phyloP scores from a whole-genome alignment of 2,797 vertebrate genomes.

The Urosaurus nigricauda region DNA sequence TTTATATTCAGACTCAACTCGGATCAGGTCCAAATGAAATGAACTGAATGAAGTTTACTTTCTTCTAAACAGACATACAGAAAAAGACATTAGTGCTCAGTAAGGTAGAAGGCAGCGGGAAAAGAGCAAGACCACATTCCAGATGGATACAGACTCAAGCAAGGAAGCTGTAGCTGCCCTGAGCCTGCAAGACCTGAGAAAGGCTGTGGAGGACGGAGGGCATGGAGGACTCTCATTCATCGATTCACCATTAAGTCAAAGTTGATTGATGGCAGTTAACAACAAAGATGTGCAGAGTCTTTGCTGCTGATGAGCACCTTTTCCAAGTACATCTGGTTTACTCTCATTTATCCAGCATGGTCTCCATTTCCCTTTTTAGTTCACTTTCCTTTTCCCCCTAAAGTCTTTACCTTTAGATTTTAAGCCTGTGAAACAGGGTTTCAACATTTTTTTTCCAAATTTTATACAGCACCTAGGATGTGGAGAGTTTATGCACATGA shows the following conservation, averaged over 20 bases:
- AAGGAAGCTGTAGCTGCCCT: no score
- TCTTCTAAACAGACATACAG: neutral
- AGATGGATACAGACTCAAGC: no score
- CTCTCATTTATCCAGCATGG: neutral
- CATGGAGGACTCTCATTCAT: no score
- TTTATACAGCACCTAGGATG: neutral
- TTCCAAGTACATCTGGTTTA: neutral
- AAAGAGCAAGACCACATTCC: no score
- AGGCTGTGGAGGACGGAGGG: no score
- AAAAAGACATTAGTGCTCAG: no score
- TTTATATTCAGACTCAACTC: neutral
- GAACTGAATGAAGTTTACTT: neutral
- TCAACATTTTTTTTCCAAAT: neutral
- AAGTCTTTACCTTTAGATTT: neutral
- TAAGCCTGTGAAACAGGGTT: neutral
- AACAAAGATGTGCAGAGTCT: neutral
- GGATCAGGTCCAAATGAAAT: neutral
- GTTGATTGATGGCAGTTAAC: no score
- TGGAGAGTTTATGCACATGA: neutral
- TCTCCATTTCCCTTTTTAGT: neutral
- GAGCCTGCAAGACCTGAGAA: no score
- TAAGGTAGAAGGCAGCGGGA: no score
- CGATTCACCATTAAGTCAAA: no score
- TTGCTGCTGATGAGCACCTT: neutral
- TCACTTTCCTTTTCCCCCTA: neutral